Conservation (phyloP, 2,113 vertebrate genomes). For the Anguilla rostrata region DNA sequence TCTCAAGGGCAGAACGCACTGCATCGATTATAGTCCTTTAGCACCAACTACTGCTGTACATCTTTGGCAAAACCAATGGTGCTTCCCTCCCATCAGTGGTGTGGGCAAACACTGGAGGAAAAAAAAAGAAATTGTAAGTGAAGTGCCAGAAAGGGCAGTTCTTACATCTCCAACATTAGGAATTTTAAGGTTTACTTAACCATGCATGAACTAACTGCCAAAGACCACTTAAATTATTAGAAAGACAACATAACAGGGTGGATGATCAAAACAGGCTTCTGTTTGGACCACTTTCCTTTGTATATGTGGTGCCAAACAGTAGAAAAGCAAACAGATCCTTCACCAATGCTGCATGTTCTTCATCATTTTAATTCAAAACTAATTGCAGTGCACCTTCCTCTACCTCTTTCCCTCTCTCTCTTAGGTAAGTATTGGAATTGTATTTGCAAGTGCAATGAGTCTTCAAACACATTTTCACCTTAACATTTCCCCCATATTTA, state of each 20-base stretch:
- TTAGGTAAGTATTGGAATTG: constrained; percentile 23
- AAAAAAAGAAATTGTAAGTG: no score
- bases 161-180: neutral
- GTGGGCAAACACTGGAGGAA: neutral
- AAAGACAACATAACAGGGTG: neutral
- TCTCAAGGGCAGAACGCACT: neutral
- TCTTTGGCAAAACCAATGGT: neutral
- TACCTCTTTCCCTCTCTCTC: neutral
- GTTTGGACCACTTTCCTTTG: neutral
- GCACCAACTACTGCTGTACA: neutral
- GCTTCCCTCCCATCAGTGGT: neutral
- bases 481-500: neutral
- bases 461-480: neutral
- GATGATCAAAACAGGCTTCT: neutral
- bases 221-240: neutral
- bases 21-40: neutral
- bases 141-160: no score
- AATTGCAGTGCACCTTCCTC: neutral
- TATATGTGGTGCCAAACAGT: neutral
- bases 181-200: neutral
- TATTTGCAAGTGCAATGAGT: neutral
- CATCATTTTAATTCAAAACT: constrained; percentile 12
- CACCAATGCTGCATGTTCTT: neutral
- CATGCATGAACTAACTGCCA: neutral
- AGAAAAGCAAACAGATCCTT: neutral